These are phyloP conservation scores for Drosophila orena DNA, from an alignment of 1,140 invertebrate genomes.

Conservation along the genomic window DNA sequence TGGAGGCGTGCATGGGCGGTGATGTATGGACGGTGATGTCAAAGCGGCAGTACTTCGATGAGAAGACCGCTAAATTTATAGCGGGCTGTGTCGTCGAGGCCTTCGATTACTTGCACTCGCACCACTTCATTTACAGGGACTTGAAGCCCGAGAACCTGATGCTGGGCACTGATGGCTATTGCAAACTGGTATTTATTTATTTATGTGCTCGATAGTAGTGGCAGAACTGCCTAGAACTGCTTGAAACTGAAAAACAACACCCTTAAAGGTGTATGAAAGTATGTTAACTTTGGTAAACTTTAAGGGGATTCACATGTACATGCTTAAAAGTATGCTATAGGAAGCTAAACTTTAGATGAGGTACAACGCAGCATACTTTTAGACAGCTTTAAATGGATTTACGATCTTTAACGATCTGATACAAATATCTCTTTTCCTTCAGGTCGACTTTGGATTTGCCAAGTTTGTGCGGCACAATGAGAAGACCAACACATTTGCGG, in stretches of 20 bases:
- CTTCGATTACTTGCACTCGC: slow-evolving; percentile 94
- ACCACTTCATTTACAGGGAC: slow-evolving; percentile 96
- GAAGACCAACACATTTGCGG: slow-evolving; percentile 99
- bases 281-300: too few species aligned
- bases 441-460: slow-evolving; percentile 99
- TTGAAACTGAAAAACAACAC: not conserved
- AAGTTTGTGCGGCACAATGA: slow-evolving; percentile 91
- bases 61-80: slow-evolving; percentile 94
- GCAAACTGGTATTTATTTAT: slow-evolving; percentile 94
- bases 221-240: not conserved
- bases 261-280: not conserved
- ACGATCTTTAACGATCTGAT: not conserved
- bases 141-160: slow-evolving; percentile 98
- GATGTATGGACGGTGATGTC: slow-evolving; percentile 98
- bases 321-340: not conserved
- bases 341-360: too few species aligned
- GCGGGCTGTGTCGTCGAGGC: slow-evolving; percentile 96
- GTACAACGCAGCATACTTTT: not conserved
- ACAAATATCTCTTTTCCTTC: slow-evolving; percentile 39
- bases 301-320: too few species aligned
- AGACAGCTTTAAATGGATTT: not conserved
- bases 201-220: not conserved
- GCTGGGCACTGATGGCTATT: slow-evolving; percentile 93
- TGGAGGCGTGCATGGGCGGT: slow-evolving; percentile 98
- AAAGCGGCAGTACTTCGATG: slow-evolving; percentile 93